These are phyloP conservation scores for Apis florea DNA, from an alignment of 1,140 invertebrate genomes.

Conservation along the genomic window DNA sequence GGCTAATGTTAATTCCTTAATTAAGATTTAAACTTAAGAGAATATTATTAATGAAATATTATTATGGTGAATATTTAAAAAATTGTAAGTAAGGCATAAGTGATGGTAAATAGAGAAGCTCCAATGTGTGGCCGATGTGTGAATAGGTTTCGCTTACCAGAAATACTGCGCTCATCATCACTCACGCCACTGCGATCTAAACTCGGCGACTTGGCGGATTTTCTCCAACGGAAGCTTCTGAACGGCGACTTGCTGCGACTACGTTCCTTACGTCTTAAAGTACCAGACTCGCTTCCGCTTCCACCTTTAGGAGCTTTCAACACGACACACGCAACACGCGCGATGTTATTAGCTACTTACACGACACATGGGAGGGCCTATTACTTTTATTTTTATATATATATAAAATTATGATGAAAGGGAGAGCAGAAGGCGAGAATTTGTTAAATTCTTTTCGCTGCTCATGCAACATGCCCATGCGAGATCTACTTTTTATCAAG, in stretches of 20 bases:
- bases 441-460: constrained; percentile 6
- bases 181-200: constrained; percentile 85
- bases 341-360: constrained; percentile 69
- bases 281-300: constrained; percentile 75
- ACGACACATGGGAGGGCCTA: constrained; percentile 38
- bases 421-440: background rate
- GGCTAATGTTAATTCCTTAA: background rate
- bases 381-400: constrained; percentile 19
- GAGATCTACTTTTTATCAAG: constrained; percentile 32
- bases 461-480: constrained; percentile 79
- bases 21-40: too few relatives aligned
- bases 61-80: background rate
- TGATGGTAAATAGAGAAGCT: background rate
- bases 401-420: constrained; percentile 8
- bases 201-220: constrained; percentile 80
- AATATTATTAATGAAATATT: background rate
- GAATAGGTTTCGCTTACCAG: constrained; percentile 78
- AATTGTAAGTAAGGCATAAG: background rate
- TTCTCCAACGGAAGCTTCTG: constrained; percentile 94
- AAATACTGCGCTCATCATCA: constrained; percentile 88
- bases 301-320: constrained; percentile 74
- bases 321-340: constrained; percentile 72
- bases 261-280: constrained; percentile 85
- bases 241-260: constrained; percentile 94
- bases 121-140: background rate